phyloP scores from a whole-genome alignment of 2,888 invertebrate species.

The Lepidocyrtinus sp. region DNA sequence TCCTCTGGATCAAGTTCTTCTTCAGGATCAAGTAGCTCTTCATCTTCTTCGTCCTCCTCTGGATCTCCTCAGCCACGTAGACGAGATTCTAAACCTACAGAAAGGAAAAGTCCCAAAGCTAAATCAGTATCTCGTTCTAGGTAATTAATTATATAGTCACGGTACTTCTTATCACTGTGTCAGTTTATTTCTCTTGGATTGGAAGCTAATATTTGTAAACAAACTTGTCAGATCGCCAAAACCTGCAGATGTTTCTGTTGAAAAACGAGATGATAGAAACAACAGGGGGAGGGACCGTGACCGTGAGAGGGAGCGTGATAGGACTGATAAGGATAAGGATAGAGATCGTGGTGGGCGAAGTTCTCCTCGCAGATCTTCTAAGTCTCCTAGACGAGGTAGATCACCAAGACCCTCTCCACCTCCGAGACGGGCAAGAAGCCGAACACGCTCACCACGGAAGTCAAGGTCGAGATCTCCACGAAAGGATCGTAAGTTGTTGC shows the following conservation, averaged over 20 bases:
- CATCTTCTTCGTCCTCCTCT: conserved; percentile 66
- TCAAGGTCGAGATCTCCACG: conserved; percentile 66
- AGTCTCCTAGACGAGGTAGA: conserved; percentile 52
- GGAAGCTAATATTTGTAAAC: no score
- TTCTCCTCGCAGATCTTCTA: conserved; percentile 49
- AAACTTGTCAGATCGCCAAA: conserved; percentile 49
- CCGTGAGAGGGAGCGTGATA: conserved; percentile 54
- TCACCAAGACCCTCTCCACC: conserved; percentile 61
- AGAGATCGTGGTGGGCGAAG: conserved; percentile 44
- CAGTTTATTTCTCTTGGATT: no score
- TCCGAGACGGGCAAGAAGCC: conserved; percentile 44
- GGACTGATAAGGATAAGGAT: conserved; percentile 56
- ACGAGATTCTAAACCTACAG: conserved; percentile 47
- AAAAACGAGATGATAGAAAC: conserved; percentile 57
- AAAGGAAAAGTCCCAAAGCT: conserved; percentile 45
- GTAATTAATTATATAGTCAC: background rate
- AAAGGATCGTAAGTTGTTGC: conserved; percentile 52
- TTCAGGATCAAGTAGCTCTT: conserved; percentile 67
- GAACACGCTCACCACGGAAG: conserved; percentile 76
- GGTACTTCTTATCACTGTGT: no score
- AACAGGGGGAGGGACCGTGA: conserved; percentile 52
- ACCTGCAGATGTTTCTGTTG: conserved; percentile 42
- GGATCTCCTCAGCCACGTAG: conserved; percentile 57
- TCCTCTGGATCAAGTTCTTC: conserved; percentile 68
- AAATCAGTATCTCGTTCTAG: conserved; percentile 43